Evolutionary conservation across 2,797 vertebrate genomes (phyloP).

Genomic region (Lycodopsis pacificus): DNA sequence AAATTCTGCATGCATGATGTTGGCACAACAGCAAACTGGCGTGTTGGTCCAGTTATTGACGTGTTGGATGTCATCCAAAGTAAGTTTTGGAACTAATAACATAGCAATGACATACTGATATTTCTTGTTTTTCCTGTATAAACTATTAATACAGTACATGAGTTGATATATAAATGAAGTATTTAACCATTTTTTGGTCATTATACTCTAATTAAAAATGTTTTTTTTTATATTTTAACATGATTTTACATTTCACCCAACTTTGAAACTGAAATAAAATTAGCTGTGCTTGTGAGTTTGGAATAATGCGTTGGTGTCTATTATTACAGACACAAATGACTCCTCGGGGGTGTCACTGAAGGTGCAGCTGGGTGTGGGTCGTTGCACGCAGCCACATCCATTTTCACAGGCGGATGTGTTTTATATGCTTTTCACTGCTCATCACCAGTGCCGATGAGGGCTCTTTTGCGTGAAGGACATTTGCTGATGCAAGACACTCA

Average conservation of each 20-base stretch:
- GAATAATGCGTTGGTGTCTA: not conserved
- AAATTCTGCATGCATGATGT: not conserved
- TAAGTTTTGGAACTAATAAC: not conserved
- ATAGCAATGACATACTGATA: not conserved
- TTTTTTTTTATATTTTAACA: not conserved
- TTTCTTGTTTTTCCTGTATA: not conserved
- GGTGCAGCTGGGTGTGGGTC: not conserved
- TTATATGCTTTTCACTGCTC: constrained; percentile 17
- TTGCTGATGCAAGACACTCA: constrained; percentile 65
- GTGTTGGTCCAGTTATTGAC: not conserved
- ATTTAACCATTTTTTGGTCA: not conserved
- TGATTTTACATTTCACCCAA: not conserved
- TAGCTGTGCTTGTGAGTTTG: constrained; percentile 6
- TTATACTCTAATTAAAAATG: not conserved
- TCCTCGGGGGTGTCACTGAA: not conserved
- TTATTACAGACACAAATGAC: not conserved
- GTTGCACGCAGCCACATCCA: constrained; percentile 4
- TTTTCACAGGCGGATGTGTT: constrained; percentile 42
- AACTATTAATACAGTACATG: not conserved
- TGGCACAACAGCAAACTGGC: rapidly evolving
- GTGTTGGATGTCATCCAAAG: not conserved
- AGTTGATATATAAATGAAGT: not conserved
- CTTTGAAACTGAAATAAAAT: not conserved
- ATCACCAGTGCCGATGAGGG: constrained; percentile 43
- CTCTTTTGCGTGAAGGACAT: constrained; percentile 58